Conservation (phyloP, 2,113 vertebrate species). For the Nycticryphes semicollaris region DNA sequence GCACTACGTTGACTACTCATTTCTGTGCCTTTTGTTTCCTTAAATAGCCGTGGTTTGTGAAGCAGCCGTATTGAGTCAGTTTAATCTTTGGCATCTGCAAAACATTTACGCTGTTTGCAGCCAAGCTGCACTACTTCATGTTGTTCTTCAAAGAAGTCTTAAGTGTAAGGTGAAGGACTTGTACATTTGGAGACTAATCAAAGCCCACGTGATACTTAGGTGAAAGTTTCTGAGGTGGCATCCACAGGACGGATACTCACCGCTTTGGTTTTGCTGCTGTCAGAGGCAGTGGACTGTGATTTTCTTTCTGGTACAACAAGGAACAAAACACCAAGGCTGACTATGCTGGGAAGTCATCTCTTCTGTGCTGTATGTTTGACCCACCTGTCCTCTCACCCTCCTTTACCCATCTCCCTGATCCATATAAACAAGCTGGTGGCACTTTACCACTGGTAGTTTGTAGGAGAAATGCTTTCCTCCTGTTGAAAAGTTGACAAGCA, state of each 20-base stretch:
- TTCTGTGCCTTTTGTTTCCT: background rate
- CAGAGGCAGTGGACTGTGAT: background rate
- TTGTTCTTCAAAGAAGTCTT: background rate
- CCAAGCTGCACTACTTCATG: background rate
- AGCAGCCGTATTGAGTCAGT: background rate
- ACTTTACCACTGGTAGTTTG: background rate
- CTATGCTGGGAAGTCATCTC: fast-evolving
- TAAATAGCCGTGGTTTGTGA: background rate
- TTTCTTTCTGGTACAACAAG: background rate
- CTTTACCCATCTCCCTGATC: background rate
- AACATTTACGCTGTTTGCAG: background rate
- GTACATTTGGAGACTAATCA: background rate
- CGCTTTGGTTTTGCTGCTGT: background rate
- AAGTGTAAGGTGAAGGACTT: background rate
- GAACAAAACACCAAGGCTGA: background rate
- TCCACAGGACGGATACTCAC: background rate
- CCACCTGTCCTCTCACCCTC: background rate
- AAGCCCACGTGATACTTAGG: background rate
- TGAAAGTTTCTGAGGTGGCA: background rate
- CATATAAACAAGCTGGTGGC: background rate
- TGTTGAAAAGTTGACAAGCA: background rate
- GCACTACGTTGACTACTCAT: background rate
- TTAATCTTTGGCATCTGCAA: background rate
- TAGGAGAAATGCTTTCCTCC: background rate
- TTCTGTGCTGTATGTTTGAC: fast-evolving